Percentiles rank a stretch among this genome's conserved stretches.
These are phyloP conservation scores for Trichomycterus rosablanca DNA, from an alignment of 2,113 vertebrate species.

Conservation along the genomic window DNA sequence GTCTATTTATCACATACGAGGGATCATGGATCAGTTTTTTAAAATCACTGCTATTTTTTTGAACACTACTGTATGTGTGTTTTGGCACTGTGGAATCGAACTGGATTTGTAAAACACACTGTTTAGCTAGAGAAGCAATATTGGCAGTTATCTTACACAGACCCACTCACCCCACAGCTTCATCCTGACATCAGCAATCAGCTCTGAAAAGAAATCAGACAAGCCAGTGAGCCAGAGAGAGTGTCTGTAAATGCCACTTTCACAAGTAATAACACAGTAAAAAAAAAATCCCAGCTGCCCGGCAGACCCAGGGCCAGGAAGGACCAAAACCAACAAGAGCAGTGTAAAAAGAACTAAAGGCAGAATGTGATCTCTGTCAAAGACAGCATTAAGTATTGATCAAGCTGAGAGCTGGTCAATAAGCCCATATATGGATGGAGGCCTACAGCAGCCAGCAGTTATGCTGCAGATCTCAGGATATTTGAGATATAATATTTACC, in stretches of 20 bases:
- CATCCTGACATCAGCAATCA: slow-evolving; percentile 27
- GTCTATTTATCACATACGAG: too few relatives aligned
- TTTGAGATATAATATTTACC: too few relatives aligned
- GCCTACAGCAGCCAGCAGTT: slow-evolving; percentile 20
- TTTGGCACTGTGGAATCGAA: too few relatives aligned
- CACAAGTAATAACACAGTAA: slow-evolving; percentile 35
- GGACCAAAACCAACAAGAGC: background rate
- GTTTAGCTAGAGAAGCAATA: slow-evolving; percentile 20
- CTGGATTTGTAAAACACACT: slow-evolving; percentile 6
- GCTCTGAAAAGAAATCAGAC: slow-evolving; percentile 39
- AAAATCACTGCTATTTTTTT: too few relatives aligned
- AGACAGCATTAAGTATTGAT: slow-evolving; percentile 48
- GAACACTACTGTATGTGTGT: too few relatives aligned
- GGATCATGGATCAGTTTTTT: too few relatives aligned
- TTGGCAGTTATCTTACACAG: slow-evolving; percentile 7
- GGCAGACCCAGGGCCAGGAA: slow-evolving; percentile 28
- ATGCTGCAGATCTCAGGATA: too few relatives aligned
- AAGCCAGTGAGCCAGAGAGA: slow-evolving; percentile 34
- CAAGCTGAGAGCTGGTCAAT: slow-evolving; percentile 38
- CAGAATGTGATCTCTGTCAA: slow-evolving; percentile 42
- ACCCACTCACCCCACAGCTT: slow-evolving; percentile 13
- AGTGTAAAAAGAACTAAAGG: slow-evolving; percentile 29
- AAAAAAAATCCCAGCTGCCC: background rate
- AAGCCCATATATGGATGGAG: slow-evolving; percentile 36
- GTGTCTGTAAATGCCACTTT: slow-evolving; percentile 17